These are phyloP conservation scores for Smithornis capensis DNA, from an alignment of 2,113 vertebrate species.

Conservation along the genomic window DNA sequence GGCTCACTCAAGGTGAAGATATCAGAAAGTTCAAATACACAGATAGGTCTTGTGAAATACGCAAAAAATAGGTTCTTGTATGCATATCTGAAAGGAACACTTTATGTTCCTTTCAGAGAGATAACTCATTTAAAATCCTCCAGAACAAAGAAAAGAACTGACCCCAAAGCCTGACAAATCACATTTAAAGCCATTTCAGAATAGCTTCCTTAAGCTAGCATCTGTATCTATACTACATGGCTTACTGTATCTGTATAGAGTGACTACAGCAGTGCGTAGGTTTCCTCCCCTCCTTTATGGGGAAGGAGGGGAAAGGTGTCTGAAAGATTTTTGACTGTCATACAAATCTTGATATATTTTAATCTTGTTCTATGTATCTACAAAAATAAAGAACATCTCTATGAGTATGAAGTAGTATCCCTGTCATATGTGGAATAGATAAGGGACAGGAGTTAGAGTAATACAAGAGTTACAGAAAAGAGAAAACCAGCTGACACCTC, in stretches of 20 bases:
- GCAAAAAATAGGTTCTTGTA: not conserved
- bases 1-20: not conserved
- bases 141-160: not conserved
- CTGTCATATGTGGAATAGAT: too few species aligned
- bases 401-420: not conserved
- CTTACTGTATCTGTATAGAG: not conserved
- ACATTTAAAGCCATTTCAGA: not conserved
- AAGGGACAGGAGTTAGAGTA: too few species aligned
- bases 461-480: too few species aligned
- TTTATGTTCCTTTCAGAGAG: not conserved
- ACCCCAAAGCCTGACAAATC: not conserved
- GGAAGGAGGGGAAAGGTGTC: not conserved
- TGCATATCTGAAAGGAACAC: not conserved
- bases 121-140: not conserved
- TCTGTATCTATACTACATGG: not conserved
- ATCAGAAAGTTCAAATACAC: not conserved
- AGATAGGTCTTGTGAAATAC: not conserved
- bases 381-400: not conserved
- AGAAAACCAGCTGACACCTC: too few species aligned
- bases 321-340: not conserved
- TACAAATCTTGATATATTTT: not conserved
- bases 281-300: not conserved
- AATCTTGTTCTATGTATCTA: not conserved
- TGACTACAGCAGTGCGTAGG: rapidly evolving
- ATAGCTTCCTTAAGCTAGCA: not conserved